Evolutionary conservation across 2,888 invertebrate species (phyloP), one percentile per base, ranked within the genome.

Genomic region (Acrobasis repandana): DNA sequence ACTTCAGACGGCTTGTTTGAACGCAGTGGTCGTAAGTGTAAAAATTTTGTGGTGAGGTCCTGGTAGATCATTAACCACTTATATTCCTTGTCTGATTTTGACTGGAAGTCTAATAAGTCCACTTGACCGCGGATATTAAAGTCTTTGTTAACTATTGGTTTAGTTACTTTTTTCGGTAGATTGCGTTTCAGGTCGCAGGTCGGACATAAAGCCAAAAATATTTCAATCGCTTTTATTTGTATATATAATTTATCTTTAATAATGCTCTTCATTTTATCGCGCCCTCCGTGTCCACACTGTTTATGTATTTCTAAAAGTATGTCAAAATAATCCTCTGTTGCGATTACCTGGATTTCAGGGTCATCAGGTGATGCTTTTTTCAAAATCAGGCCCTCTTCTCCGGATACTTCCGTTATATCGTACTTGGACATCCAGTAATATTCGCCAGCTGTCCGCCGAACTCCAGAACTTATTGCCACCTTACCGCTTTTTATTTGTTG

Each of bases 61-160:
- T 79, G 77, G 59, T 77, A 79, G 15, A 69, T 66, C 15, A 80
- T 34, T 6, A 82, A 56, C 71, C 73, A 80, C 63, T 76, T 77
- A 63, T 69, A 81, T 15, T 73, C 70, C 1, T 69, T 70, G 63
- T 77, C 75, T 43, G 73, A 67, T 46, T 65, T 49, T 33, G 72
- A 69, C 58, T 77, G 38, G 8, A 38, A 38, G 38, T 38, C 38
- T 3, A 38, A 10, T 4, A 38, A 38, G 14, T 38, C 38, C 8
- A 38, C 38, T 38, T 38, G 38, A 10, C 38, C 38, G 14, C 38
- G 38, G 9, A 38, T 6, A 38, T 38, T 11, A 2, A 38, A 14
- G 14, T 38, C 38, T 1, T 38, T 38, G 14, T 10, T 11, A 10
- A 11, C 14, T 38, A 38, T 38, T 10, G 38, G 38, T 38, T 38